Conservation (phyloP, 92 coral and sea anemone genomes). For the Actinernus sp. region DNA sequence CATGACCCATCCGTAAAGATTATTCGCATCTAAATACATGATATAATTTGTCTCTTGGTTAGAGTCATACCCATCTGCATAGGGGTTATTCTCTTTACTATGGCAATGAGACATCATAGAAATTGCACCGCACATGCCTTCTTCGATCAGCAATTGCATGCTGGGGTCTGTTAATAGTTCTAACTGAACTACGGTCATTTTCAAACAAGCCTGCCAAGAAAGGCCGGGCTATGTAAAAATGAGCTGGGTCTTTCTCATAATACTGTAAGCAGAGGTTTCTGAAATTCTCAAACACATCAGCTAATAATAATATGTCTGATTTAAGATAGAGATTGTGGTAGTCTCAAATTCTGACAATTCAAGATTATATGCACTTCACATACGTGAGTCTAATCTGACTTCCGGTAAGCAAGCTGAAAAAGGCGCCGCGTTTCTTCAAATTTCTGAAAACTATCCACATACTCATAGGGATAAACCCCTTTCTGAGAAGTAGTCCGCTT, state of each 20-base stretch:
- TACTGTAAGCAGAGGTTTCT: slow-evolving; percentile 14
- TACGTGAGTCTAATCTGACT: slow-evolving; percentile 37
- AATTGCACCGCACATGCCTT: slow-evolving; percentile 47
- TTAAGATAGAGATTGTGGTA: slow-evolving; percentile 23
- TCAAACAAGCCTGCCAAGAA: slow-evolving; percentile 48
- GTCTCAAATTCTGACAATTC: slow-evolving; percentile 7
- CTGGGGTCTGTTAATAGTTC: slow-evolving; percentile 43
- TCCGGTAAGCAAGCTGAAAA: slow-evolving; percentile 12
- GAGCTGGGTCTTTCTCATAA: slow-evolving; percentile 21
- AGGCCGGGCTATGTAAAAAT: slow-evolving; percentile 41
- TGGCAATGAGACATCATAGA: slow-evolving; percentile 19
- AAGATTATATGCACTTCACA: slow-evolving; percentile 1
- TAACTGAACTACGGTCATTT: slow-evolving; percentile 38
- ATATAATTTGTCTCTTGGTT: slow-evolving; percentile 12
- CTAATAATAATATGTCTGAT: slow-evolving; percentile 8
- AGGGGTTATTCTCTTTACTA: slow-evolving; percentile 42
- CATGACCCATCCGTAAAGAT: slow-evolving; percentile 64
- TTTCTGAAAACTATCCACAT: slow-evolving; percentile 2
- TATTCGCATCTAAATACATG: too few relatives aligned
- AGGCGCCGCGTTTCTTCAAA: slow-evolving; percentile 20
- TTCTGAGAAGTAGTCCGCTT: slow-evolving; percentile 5
- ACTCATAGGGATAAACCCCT: slow-evolving; percentile 11
- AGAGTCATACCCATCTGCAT: slow-evolving; percentile 17
- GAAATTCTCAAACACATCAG: slow-evolving; percentile 32
- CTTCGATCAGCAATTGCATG: slow-evolving; percentile 31